phyloP scores from a whole-genome alignment of 2,113 vertebrate genomes.

The Ciconia maguari region DNA sequence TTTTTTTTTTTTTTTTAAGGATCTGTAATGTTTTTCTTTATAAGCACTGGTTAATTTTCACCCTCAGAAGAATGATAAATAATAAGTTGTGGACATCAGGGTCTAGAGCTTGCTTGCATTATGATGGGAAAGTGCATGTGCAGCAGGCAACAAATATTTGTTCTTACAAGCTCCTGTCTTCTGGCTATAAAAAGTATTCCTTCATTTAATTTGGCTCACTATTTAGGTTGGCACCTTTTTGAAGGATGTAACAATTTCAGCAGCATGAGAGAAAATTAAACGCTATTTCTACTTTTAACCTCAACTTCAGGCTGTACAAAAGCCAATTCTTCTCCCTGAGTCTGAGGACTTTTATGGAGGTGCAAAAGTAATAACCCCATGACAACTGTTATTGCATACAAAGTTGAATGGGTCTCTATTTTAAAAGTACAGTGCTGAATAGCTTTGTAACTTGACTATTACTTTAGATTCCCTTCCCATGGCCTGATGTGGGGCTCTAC shows the following conservation, averaged over 20 bases:
- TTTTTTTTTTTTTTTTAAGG: background rate
- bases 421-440: background rate
- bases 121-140: background rate
- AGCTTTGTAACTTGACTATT: background rate
- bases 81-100: background rate
- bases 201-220: constrained; percentile 5
- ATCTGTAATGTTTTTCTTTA: background rate
- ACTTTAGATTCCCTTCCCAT: background rate
- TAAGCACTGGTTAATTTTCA: background rate
- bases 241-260: background rate
- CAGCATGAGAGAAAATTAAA: background rate
- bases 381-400: background rate
- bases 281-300: background rate
- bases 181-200: background rate
- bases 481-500: background rate
- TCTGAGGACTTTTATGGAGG: background rate
- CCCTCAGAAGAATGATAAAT: background rate
- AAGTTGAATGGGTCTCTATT: background rate
- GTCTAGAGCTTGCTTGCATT: background rate
- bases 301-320: background rate
- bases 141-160: background rate
- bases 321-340: background rate
- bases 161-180: background rate
- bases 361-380: background rate
- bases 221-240: background rate